Conservation (phyloP, 2,113 vertebrate species). For the Silurus glanis region DNA sequence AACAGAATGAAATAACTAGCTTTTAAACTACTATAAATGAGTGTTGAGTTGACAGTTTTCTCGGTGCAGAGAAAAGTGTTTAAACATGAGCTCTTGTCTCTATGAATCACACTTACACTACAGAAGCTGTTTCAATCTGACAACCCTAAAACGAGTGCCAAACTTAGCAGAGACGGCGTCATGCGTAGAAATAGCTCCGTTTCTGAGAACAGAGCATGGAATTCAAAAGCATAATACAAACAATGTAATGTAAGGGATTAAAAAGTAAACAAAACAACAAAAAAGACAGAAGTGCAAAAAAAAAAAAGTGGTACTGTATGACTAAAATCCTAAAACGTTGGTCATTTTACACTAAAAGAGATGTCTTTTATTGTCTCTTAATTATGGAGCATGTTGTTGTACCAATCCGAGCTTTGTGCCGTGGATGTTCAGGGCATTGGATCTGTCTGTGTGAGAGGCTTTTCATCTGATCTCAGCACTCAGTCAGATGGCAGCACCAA, state of each 20-base stretch:
- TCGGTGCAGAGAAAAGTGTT: not conserved
- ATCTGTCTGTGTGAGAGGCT: not conserved
- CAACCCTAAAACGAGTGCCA: slow-evolving; percentile 10
- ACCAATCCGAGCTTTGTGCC: not conserved
- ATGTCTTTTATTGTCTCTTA: not conserved
- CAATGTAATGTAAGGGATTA: not conserved
- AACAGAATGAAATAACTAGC: not conserved
- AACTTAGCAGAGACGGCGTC: not conserved
- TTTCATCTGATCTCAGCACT: slow-evolving; percentile 19
- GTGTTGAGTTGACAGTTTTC: not conserved
- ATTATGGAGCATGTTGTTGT: not conserved
- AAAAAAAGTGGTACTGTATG: not conserved
- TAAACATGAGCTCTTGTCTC: not conserved
- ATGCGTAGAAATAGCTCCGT: not conserved
- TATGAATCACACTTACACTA: not conserved
- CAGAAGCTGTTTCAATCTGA: not conserved
- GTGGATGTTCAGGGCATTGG: slow-evolving; percentile 3
- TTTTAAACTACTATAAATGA: not conserved
- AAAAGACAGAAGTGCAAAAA: not conserved
- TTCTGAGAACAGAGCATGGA: not conserved
- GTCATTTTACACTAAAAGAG: not conserved
- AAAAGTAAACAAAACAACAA: not conserved
- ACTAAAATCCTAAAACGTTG: not conserved
- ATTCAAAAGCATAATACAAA: not conserved
- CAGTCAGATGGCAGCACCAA: not conserved